phyloP scores from a whole-genome alignment of 2,888 invertebrate species.

The Drosophila siamana region DNA sequence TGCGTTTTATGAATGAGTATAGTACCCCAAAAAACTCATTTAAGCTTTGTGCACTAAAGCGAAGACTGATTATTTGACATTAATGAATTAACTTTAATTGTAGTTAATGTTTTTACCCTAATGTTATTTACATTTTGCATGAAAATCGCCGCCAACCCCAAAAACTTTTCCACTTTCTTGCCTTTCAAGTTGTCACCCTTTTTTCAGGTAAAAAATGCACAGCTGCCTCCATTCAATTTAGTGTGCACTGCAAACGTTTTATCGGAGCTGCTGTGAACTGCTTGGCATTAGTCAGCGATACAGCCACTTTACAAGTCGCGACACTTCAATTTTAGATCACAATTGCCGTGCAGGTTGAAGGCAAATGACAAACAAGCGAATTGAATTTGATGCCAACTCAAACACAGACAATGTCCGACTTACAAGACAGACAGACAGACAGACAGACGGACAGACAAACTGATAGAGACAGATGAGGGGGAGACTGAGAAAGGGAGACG shows the following conservation, averaged over 20 bases:
- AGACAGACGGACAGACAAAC: constrained; percentile 12
- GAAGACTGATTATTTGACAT: no score
- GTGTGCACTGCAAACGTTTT: constrained; percentile 12
- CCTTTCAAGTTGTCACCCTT: not conserved
- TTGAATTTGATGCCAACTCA: constrained; percentile 36
- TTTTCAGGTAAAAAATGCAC: constrained; percentile 3
- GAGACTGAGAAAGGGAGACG: not conserved
- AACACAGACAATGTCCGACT: constrained; percentile 19
- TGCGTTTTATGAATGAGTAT: no score
- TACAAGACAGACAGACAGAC: no score
- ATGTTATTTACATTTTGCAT: no score
- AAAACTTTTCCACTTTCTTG: no score
- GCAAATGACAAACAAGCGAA: constrained; percentile 37
- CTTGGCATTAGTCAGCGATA: constrained; percentile 28
- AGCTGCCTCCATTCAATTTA: constrained; percentile 24
- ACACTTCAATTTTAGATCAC: constrained; percentile 11
- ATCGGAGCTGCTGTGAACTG: constrained; percentile 9
- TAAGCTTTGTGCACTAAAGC: no score
- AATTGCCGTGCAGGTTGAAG: constrained; percentile 35
- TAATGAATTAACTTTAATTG: no score
- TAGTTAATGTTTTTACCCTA: no score
- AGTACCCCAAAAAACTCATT: no score
- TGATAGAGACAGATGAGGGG: constrained; percentile 6
- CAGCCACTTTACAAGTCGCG: not conserved
- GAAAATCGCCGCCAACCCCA: no score